These are phyloP conservation scores for Gobio gobio DNA, from an alignment of 2,113 vertebrate genomes.

Conservation along the genomic window DNA sequence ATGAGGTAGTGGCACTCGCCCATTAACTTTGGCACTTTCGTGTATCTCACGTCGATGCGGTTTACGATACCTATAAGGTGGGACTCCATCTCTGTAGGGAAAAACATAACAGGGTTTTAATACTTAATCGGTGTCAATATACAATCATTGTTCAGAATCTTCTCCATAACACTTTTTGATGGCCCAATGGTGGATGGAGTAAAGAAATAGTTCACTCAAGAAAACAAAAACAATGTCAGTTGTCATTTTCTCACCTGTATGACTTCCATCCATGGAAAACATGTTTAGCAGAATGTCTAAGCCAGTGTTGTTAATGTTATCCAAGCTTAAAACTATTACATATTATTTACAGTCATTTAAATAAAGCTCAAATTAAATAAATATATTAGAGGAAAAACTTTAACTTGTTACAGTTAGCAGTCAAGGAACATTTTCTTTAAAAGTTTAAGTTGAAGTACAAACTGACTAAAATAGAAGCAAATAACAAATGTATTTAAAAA, in stretches of 20 bases:
- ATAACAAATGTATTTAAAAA: too few relatives aligned
- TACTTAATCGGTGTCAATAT: not conserved
- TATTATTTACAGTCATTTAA: not conserved
- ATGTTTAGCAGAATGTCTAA: not conserved
- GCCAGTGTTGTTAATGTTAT: not conserved
- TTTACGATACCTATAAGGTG: constrained; percentile 92
- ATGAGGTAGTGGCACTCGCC: constrained; percentile 97
- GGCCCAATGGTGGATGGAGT: too few relatives aligned
- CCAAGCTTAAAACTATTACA: too few relatives aligned
- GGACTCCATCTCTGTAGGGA: constrained; percentile 88
- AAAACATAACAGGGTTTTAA: constrained; percentile 33
- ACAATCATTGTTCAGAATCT: not conserved
- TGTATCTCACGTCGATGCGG: constrained; percentile 98
- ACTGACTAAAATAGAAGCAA: too few relatives aligned
- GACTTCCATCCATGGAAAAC: not conserved
- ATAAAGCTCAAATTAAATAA: too few relatives aligned
- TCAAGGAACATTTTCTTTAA: too few relatives aligned
- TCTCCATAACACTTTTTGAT: not conserved
- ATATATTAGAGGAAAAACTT: too few relatives aligned
- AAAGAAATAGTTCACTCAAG: too few relatives aligned
- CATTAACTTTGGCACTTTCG: constrained; percentile 98
- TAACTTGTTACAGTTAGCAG: too few relatives aligned
- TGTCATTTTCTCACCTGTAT: not conserved
- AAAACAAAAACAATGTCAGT: not conserved
- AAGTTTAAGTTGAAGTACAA: too few relatives aligned